Evolutionary conservation across 2,797 vertebrate species (phyloP), one percentile per base, ranked within the genome.

Genomic region (Cossypha niveicapilla): DNA sequence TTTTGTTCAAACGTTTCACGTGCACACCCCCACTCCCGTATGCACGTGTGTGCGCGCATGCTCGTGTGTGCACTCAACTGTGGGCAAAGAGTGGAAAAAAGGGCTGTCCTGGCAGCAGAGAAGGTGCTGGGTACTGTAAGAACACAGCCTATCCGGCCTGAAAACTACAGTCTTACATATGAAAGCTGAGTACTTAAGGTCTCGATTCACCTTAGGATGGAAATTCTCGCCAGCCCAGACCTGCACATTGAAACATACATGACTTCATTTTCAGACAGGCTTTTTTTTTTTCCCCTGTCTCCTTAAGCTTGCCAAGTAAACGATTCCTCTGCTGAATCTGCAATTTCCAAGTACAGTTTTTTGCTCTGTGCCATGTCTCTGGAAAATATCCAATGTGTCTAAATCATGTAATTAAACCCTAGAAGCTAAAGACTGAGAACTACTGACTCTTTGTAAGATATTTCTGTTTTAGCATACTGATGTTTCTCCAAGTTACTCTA

Each of bases 301-400:
- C 42, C 39, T 44, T 35, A 78, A 35, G 70, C 90, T 91, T 93
- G 82, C 88, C 91, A 94, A 90, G 48, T 66, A 78, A 88, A 91
- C 66, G 76, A 91, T 91, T 93, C 85, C 47, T 95, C 66, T 92
- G 94, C 91, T 96, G 93, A 93, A 88, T 93, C 91, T 86, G 86
- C 95, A 94, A 54, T 96, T 95, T 96, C 66, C 51, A 88, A 88
- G 48, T 70, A 54, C 60, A 62, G 21, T 22, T 86, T 86, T 86
- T 87, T 85, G 12, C 73, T 92, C 37, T 86, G 47, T 88, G 41
- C 70, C 82, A 61, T 72, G 72, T 83, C 54, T 90, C 58, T 84
- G 82, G 88, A 94, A 94, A 96, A 70, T 61, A 88, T 56, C 86
- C 90, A 50, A 2, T 0, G 11, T 92, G 73, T 81, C 83, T 92